Evolutionary conservation across 2,888 invertebrate species (phyloP).

Genomic region (Epinotia nisella): DNA sequence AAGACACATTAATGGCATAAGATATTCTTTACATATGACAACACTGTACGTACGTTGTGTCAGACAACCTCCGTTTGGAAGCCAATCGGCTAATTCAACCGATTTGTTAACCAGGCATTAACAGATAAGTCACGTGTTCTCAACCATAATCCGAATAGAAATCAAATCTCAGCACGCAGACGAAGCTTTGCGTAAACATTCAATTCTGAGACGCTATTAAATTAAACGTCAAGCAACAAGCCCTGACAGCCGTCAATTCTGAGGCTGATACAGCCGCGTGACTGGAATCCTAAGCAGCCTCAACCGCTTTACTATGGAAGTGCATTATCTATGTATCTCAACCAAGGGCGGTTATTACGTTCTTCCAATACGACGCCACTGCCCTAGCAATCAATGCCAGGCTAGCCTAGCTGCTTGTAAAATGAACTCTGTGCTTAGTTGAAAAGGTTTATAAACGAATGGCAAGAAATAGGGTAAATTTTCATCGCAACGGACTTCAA

Average conservation of each 20-base stretch:
- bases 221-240: constrained; percentile 26
- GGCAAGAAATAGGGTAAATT: neutral
- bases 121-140: neutral
- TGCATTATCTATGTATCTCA: neutral
- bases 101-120: neutral
- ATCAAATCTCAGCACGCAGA: constrained; percentile 3
- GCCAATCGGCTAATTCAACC: too few species aligned
- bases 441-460: neutral
- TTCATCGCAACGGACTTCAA: neutral
- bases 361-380: neutral
- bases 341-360: neutral
- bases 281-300: constrained; percentile 14
- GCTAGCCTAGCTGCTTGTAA: neutral
- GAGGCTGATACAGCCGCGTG: constrained; percentile 20
- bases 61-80: too few species aligned
- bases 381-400: neutral
- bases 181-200: constrained; percentile 13
- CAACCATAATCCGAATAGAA: neutral
- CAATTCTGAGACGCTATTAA: constrained; percentile 11
- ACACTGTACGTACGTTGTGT: too few species aligned
- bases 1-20: too few species aligned
- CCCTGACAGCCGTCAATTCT: constrained; percentile 25
- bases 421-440: neutral
- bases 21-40: too few species aligned
- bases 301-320: constrained; percentile 2